Evolutionary conservation across 1,140 invertebrate species (phyloP).

Genomic region (Drosophila teissieri): DNA sequence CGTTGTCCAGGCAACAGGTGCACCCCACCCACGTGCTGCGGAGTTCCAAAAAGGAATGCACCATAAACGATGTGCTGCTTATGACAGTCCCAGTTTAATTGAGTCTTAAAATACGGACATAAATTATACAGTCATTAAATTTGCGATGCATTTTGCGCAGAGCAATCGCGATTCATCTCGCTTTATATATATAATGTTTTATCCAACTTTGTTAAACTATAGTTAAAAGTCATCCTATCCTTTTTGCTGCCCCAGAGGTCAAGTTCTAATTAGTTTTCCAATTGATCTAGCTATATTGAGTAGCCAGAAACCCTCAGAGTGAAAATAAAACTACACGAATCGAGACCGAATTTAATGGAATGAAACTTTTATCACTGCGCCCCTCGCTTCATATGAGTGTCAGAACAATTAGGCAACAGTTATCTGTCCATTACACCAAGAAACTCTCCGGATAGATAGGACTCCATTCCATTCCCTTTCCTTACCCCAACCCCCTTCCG

Average conservation of each 20-base stretch:
- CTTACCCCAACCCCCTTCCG: not conserved
- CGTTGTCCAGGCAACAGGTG: conserved; percentile 59
- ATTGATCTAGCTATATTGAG: not conserved
- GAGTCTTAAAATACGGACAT: not conserved
- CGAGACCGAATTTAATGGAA: conserved; percentile 23
- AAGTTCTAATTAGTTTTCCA: not conserved
- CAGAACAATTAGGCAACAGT: conserved; percentile 75
- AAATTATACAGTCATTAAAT: not conserved
- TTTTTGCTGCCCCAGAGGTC: not conserved
- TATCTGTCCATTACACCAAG: conserved; percentile 76
- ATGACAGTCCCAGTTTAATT: not conserved
- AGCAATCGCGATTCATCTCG: too few relatives aligned
- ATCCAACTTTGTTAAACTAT: too few relatives aligned
- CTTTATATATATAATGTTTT: too few relatives aligned
- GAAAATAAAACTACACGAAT: conserved; percentile 2
- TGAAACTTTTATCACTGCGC: conserved; percentile 11
- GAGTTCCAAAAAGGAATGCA: not conserved
- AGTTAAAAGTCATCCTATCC: not conserved
- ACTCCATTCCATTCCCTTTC: not conserved
- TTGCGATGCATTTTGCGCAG: too few relatives aligned
- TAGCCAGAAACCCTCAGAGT: not conserved
- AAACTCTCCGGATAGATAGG: conserved; percentile 46
- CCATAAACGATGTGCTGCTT: not conserved
- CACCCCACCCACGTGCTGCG: not conserved
- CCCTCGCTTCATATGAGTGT: conserved; percentile 40